Conservation (phyloP, 2,113 vertebrate genomes). For the Carollia perspicillata region DNA sequence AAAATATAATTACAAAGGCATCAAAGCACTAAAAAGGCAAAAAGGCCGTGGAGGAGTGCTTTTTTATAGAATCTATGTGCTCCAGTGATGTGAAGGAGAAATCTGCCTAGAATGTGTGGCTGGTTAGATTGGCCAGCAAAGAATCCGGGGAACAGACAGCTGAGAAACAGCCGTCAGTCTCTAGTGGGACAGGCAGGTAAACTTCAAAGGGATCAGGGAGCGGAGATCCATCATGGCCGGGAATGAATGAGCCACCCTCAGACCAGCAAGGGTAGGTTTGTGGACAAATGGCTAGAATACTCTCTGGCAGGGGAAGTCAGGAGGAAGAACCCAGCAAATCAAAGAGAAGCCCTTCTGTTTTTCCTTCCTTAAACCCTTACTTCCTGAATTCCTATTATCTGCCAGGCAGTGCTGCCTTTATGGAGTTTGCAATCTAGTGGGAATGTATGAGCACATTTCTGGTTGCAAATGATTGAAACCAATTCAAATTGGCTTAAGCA, state of each 20-base stretch:
- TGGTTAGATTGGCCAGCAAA: not conserved
- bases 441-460: not conserved
- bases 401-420: not conserved
- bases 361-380: not conserved
- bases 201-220: not conserved
- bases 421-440: not conserved
- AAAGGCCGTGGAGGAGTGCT: not conserved
- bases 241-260: not conserved
- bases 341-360: not conserved
- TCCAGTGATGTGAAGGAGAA: not conserved
- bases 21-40: not conserved
- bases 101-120: not conserved
- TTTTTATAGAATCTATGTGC: not conserved
- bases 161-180: not conserved
- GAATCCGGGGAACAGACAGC: not conserved
- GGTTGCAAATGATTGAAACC: not conserved
- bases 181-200: not conserved
- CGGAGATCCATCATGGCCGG: not conserved
- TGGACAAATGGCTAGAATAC: not conserved
- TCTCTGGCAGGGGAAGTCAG: not conserved
- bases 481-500: not conserved
- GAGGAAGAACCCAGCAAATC: not conserved
- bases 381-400: not conserved
- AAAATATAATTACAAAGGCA: constrained; percentile 24
- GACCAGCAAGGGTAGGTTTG: not conserved